Evolutionary conservation across 2,113 vertebrate genomes (phyloP), one percentile per base, ranked within the genome.

Genomic region (human): DNA sequence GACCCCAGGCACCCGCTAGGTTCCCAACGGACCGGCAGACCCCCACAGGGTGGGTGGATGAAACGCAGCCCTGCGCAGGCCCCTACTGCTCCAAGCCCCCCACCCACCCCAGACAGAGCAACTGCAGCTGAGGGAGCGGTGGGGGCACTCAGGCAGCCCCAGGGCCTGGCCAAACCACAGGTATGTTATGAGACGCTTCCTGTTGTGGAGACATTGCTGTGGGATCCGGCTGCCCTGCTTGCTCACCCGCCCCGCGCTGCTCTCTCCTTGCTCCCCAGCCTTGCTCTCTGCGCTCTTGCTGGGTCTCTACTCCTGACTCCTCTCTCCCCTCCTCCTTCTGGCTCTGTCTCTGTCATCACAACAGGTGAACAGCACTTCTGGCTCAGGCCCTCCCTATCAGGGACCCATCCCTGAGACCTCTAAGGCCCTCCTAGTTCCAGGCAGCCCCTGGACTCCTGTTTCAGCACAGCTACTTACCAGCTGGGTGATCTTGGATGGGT

Each of bases 141-240:
- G 94, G 95, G 92, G 81, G 93, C 61, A 98, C 98, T 97, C 98
- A 97, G 98, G 98, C 97, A 98, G 98, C 97, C 72, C 78, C 88
- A 59, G 97, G 97, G 93, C 97, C 97, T 85, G 90, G 98, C 98
- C 99, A 99, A 99, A 99, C 98, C 98, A 98, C 98, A 99, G 99
- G 98, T 98, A 99, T 99, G 99, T 98, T 99, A 99, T 98, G 98
- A 98, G 98, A 98, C 98, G 96, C 99, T 99, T 99, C 99, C 99
- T 99, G 99, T 98, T 98, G 98, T 98, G 98, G 98, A 98, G 98
- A 98, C 98, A 97, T 98, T 98, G 98, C 98, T 98, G 98, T 94
- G 96, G 96, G 97, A 97, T 97, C 97, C 98, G 87, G 86, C 95
- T 91, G 93, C 95, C 94, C 85, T 48, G 59, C 97, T 96, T 16